Evolutionary conservation across 1,140 invertebrate species (phyloP).

Genomic region (Zaprionus capensis): DNA sequence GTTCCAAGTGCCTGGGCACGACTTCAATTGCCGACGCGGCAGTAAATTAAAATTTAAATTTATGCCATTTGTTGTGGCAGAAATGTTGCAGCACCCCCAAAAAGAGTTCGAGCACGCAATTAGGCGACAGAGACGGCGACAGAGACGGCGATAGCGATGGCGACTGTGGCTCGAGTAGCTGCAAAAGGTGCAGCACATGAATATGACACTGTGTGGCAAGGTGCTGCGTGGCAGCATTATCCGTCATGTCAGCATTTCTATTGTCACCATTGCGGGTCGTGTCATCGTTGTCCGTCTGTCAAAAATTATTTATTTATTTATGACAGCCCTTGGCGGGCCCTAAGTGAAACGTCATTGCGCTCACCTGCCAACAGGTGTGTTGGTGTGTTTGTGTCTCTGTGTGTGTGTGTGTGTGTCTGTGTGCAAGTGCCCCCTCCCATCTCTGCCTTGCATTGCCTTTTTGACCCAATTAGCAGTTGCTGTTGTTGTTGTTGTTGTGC

Average conservation of each 20-base stretch:
- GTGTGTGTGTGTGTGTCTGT: background rate
- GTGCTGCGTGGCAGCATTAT: slow-evolving; percentile 41
- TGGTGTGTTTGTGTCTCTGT: too few species aligned
- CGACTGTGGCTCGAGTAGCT: background rate
- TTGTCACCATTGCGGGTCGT: slow-evolving; percentile 66
- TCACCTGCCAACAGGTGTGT: slow-evolving; percentile 72
- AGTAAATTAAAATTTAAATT: slow-evolving; percentile 84
- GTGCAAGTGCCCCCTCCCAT: background rate
- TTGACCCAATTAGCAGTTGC: slow-evolving; percentile 72
- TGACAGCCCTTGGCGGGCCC: slow-evolving; percentile 50
- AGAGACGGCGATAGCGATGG: background rate
- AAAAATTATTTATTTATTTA: slow-evolving; percentile 79
- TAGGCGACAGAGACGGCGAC: slow-evolving; percentile 19
- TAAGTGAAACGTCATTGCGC: slow-evolving; percentile 73
- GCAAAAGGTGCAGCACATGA: background rate
- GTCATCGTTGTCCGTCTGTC: slow-evolving; percentile 68
- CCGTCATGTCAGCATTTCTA: slow-evolving; percentile 74
- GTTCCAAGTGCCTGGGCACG: slow-evolving; percentile 69
- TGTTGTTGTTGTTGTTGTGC: slow-evolving; percentile 26
- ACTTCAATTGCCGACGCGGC: slow-evolving; percentile 73
- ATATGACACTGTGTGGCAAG: background rate
- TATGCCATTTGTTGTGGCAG: slow-evolving; percentile 72
- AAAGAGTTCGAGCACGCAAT: slow-evolving; percentile 47
- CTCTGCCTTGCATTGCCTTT: slow-evolving; percentile 21
- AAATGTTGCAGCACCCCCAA: slow-evolving; percentile 39